Evolutionary conservation across 2,113 vertebrate species (phyloP), one percentile per base, ranked within the genome.

Genomic region (Picathartes gymnocephalus): DNA sequence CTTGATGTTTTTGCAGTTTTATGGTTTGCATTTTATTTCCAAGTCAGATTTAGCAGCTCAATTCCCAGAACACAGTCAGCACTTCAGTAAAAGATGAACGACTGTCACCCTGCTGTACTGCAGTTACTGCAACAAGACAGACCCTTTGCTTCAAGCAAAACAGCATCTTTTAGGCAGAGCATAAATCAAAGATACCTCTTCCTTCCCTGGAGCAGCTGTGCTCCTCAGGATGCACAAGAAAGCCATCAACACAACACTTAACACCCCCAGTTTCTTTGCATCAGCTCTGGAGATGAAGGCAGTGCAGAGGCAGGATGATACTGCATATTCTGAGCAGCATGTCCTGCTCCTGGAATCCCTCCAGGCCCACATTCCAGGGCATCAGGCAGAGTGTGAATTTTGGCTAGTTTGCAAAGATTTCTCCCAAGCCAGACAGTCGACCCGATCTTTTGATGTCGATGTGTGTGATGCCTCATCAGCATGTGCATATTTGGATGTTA

Each of bases 281-380:
- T 23, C 60, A 88, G 64, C 64, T 71, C 68, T 60, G 56, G 81
- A 51, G 35, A 61, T 9, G 1, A 51, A 83, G 33, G 72, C 64
- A 88, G 76, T 5, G n/a, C 85, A 91, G 78, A 71, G 50, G 72
- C 86, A 90, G 72, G 39, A 91, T 24, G 72, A 93, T 23, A 21
- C 6, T 0, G 1, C 23, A 5, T 53, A 81, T 61, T 86, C 56
- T 13, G 31, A 95, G 60, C 14, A 0, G 71, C 40, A 70, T 77
- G 42, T 77, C 51, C 81, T 53, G 64, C 80, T 88, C 68, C 81
- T 96, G 94, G 95, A 96, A 82, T 23, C 39, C 65, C 65, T 95
- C 93, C 95, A 96, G 80, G 35, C 62, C 69, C 69, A 79, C 95
- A 97, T 95, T 92, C 96, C 86, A 92, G 80, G 72, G 61, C 86